Evolutionary conservation across 2,888 invertebrate species (phyloP).

Genomic region (Campoplex nolae): DNA sequence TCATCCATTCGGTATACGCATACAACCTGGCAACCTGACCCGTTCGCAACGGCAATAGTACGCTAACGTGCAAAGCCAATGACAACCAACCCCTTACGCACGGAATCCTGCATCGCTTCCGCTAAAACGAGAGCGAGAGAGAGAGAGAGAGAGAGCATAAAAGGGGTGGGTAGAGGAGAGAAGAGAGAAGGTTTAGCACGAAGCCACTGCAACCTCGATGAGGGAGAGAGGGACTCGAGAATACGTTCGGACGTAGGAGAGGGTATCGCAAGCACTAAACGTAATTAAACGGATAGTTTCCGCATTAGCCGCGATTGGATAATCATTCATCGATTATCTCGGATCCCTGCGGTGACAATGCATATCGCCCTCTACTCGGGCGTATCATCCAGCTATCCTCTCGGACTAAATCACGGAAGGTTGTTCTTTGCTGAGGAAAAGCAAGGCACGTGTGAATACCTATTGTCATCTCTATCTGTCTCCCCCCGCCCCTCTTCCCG

Average conservation of each 20-base stretch:
- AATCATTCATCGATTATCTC: slow-evolving; percentile 84
- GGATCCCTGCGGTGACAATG: slow-evolving; percentile 74
- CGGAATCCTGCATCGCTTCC: slow-evolving; percentile 51
- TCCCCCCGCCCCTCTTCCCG: neutral
- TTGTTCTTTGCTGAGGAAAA: slow-evolving; percentile 17
- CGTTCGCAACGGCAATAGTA: slow-evolving; percentile 53
- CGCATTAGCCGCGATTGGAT: slow-evolving; percentile 84
- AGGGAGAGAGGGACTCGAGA: slow-evolving; percentile 40
- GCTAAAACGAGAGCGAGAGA: slow-evolving; percentile 16
- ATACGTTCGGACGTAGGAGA: slow-evolving; percentile 62
- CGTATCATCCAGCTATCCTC: slow-evolving; percentile 26
- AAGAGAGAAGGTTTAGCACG: slow-evolving; percentile 41
- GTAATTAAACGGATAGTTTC: slow-evolving; percentile 84
- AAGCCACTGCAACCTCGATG: slow-evolving; percentile 60
- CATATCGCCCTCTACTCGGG: slow-evolving; percentile 54
- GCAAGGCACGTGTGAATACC: slow-evolving; percentile 46
- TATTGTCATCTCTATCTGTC: slow-evolving; percentile 16
- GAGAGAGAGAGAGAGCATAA: slow-evolving; percentile 15
- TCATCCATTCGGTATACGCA: slow-evolving; percentile 36
- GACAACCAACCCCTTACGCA: slow-evolving; percentile 61
- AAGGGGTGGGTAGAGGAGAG: slow-evolving; percentile 7
- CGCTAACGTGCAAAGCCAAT: slow-evolving; percentile 75
- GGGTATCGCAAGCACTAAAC: slow-evolving; percentile 78
- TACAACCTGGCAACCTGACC: slow-evolving; percentile 36
- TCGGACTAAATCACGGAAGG: slow-evolving; percentile 16